Evolutionary conservation across 2,113 vertebrate species (phyloP), one percentile per base, ranked within the genome.

Genomic region (Anthoscopus minutus): DNA sequence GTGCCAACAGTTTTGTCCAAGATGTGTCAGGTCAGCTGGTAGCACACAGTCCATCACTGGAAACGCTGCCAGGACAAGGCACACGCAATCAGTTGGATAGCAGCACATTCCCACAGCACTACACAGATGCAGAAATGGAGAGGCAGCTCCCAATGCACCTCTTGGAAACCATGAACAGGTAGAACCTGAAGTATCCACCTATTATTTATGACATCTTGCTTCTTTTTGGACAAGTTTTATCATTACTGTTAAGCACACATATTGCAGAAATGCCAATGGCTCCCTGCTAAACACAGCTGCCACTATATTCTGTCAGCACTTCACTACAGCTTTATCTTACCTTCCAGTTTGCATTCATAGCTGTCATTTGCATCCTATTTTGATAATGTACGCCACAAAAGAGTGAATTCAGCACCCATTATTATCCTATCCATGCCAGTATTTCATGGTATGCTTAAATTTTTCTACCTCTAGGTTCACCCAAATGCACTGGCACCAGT

Each of bases 121-220:
- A 12, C 3, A 11, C 21, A n/a, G 0, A 2, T 4, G 25, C 1
- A 23, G 33, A 70, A n/a, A 69, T 6, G 1, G 16, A 58, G 10
- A 92, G 20, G 35, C 35, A 86, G 37, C 17, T 86, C 56, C 28
- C 12, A 15, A 9, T 45, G 47, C 30, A 76, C 16, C 11, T 86
- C 58, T 37, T 53, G 33, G 24, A 73, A 95, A 71, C 33, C 20
- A 33, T 0, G 0, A 81, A 44, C n/a, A 79, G 9, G 88, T 3
- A 86, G 40, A 91, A 89, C 20, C 40, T 66, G 13, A 83, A 74
- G 33, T 57, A 76, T 40, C 2, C 62, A 38, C 10, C 27, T 35
- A 20, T 33, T 61, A 51, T 53, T 79, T 81, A 67, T 1, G 2
- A 7, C 45, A 85, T 15, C 30, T 67, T 42, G 8, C 23, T 85